Base-by-base conservation (phyloP, 2,888 invertebrate species). In the Eupithecia vulgata region DNA sequence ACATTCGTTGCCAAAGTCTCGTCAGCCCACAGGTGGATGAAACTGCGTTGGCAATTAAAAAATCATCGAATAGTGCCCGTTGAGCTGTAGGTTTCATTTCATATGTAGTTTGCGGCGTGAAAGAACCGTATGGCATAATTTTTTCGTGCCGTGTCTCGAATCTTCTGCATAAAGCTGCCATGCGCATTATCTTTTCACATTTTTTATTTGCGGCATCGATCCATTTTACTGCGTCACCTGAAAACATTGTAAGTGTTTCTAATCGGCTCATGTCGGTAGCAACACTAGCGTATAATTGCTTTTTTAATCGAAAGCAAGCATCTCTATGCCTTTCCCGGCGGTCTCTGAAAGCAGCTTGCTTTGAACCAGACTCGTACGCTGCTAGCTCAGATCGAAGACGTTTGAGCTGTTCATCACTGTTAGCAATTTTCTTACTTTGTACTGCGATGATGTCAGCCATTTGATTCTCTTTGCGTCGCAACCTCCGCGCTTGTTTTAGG, bases 131-230 rank as follows among this genome's bases (percentile, higher is more conserved):
- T 1, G 93, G 94, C 61, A 94, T 76, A 25, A 95, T 88, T 81
- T 94, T 95, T 85, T 95, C 95, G 17, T 91, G 87, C 76, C 92
- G 92, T 0, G 95, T 95, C 87, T 96, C 95, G 80, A 92, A 94
- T 84, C 95, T 95, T 59, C 94, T 87, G 77, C 96, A 95, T n/a
- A 94, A 87, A 34, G 91, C 89, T 35, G 93, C 91, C 76, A 96
- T 81, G 35, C 93, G 91, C 64, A 95, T 81, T 67, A 96, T 93
- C 80, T 91, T 93, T 72, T 95, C 93, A 6, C 95, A 95, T 82
- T 95, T 95, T 71, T 87, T 86, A 42, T 85, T 81, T 0, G 94
- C 88, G 4, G 81, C 81, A 76, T 91, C 84, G 1, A 95, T 81
- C 89, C 93, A 89, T 76, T 91, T 89, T 1, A 94, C 78, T 17